phyloP scores from a whole-genome alignment of 2,113 vertebrate genomes.

The Myodes glareolus region DNA sequence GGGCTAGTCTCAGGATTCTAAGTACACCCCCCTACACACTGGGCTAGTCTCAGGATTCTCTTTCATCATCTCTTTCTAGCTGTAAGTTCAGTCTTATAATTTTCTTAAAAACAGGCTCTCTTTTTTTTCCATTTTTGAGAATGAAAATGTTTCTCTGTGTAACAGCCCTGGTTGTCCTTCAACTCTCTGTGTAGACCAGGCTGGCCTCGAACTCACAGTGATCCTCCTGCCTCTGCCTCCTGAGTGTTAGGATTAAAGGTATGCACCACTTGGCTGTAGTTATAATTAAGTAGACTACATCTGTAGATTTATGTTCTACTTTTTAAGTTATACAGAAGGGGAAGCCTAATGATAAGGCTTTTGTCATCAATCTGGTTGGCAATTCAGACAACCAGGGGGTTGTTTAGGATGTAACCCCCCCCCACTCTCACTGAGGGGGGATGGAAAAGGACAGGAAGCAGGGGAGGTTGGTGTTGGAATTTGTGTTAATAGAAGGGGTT shows the following conservation, averaged over 20 bases:
- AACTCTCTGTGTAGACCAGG: not conserved
- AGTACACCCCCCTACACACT: not conserved
- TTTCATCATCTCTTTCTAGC: not conserved
- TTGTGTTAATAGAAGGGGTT: slow-evolving; percentile 29
- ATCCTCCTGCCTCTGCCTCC: not conserved
- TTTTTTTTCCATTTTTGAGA: not conserved
- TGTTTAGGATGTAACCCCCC: not conserved
- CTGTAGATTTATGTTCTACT: not conserved
- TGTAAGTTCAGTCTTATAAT: not conserved
- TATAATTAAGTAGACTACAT: not conserved
- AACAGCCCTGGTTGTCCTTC: not conserved
- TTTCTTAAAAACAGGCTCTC: not conserved
- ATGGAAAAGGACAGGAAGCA: not conserved
- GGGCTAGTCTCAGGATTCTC: not conserved
- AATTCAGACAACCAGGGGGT: not conserved
- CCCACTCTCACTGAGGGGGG: not conserved
- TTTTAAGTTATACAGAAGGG: not conserved
- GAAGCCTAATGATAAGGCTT: not conserved
- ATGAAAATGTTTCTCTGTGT: too few species aligned
- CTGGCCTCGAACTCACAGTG: not conserved
- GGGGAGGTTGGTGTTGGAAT: not conserved
- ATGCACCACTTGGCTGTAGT: not conserved
- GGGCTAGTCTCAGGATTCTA: too few species aligned
- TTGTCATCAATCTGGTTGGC: not conserved
- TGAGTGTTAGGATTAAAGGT: not conserved